phyloP scores from a whole-genome alignment of 2,113 vertebrate genomes.

The Aspidoscelis tigris region DNA sequence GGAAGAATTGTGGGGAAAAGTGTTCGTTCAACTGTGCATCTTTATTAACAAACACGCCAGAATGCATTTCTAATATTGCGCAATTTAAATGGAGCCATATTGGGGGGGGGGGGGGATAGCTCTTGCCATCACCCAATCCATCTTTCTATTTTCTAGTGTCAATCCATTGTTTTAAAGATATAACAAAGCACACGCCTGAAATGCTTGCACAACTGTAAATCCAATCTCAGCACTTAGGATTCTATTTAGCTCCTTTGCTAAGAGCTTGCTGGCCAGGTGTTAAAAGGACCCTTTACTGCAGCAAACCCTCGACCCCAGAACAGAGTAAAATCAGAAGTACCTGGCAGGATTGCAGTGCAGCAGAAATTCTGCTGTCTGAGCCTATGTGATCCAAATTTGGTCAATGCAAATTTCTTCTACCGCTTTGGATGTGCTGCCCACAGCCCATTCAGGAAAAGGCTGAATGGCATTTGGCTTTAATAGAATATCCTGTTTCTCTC shows the following conservation, averaged over 20 bases:
- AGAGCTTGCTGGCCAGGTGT: not conserved
- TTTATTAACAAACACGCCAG: slow-evolving; percentile 44
- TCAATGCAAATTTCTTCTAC: not conserved
- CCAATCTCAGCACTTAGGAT: not conserved
- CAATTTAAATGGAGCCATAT: not conserved
- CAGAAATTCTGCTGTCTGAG: not conserved
- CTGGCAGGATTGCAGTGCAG: not conserved
- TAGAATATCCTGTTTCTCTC: not conserved
- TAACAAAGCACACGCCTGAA: not conserved
- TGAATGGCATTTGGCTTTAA: not conserved
- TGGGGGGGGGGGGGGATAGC: not conserved
- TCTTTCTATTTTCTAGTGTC: slow-evolving; percentile 40
- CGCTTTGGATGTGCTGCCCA: not conserved
- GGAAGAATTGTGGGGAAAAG: accelerated
- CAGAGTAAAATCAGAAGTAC: slow-evolving; percentile 9
- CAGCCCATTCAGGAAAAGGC: not conserved
- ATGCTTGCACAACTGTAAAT: not conserved
- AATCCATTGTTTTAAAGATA: not conserved
- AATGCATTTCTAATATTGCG: not conserved
- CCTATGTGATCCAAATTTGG: not conserved
- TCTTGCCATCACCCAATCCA: slow-evolving; percentile 15
- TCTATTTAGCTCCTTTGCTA: slow-evolving; percentile 1
- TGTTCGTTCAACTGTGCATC: slow-evolving; percentile 23
- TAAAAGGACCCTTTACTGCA: not conserved
- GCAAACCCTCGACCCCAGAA: slow-evolving; percentile 25